Conservation (phyloP, 1,140 invertebrate genomes). For the Ditylenchus dipsaci region DNA sequence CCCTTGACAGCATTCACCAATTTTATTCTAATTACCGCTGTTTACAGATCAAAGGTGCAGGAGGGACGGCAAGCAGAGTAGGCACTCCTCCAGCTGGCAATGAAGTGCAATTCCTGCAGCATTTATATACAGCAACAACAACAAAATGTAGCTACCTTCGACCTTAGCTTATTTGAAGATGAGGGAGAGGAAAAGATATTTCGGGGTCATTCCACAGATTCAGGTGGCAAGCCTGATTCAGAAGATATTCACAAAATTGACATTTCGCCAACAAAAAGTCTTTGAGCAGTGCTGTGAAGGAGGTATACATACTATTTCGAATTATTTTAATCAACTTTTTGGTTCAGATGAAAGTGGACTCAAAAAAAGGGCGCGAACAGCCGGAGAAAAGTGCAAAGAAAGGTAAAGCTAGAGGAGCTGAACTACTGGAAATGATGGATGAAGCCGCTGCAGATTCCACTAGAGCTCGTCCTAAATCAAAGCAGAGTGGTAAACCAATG, state of each 20-base stretch:
- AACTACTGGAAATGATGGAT: conserved; percentile 54
- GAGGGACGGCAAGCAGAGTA: not conserved
- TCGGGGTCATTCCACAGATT: not conserved
- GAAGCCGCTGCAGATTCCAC: conserved; percentile 17
- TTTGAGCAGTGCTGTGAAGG: conserved; percentile 22
- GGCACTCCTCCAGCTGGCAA: conserved; percentile 18
- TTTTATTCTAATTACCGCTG: not conserved
- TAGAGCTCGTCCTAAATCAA: not conserved
- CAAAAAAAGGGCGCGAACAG: not conserved
- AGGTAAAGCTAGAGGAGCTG: conserved; percentile 24
- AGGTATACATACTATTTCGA: not conserved
- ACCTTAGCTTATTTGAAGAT: conserved; percentile 37
- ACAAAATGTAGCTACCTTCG: conserved; percentile 17
- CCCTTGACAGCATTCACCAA: not conserved
- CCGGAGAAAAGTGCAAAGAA: not conserved
- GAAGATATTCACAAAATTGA: not conserved
- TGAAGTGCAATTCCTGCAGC: conserved; percentile 43
- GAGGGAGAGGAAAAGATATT: conserved; percentile 23
- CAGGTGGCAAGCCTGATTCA: not conserved
- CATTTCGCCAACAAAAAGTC: conserved; percentile 5
- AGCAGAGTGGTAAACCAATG: not conserved
- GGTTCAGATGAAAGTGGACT: conserved; percentile 34
- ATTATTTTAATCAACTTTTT: no score
- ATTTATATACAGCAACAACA: conserved; percentile 10
- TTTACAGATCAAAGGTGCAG: not conserved